Percentiles rank a stretch among this genome's conserved stretches.
Evolutionary conservation across 2,888 invertebrate species (phyloP).

Genomic region (Melieria omissa): DNA sequence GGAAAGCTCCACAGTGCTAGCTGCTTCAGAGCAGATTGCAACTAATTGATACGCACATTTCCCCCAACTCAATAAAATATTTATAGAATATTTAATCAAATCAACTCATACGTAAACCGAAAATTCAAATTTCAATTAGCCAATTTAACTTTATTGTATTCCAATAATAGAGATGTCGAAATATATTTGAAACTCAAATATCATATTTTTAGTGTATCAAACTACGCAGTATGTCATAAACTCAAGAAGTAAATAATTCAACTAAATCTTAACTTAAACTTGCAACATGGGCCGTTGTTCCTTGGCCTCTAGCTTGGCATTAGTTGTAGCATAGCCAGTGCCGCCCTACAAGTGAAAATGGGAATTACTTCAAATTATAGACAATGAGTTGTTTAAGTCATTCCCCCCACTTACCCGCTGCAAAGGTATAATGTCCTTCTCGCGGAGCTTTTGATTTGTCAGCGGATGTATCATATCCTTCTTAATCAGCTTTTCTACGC

Average conservation of each 20-base stretch:
- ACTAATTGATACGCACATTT: no score
- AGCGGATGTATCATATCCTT: slow-evolving; percentile 97
- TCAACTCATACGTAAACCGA: no score
- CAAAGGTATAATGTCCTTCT: slow-evolving; percentile 91
- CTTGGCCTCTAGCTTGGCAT: slow-evolving; percentile 84
- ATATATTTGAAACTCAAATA: no score
- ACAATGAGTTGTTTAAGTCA: neutral
- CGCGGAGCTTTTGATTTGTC: slow-evolving; percentile 83
- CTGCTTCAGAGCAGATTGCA: no score
- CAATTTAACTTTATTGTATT: neutral
- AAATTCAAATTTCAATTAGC: no score
- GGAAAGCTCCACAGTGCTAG: no score
- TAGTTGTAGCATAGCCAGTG: slow-evolving; percentile 92
- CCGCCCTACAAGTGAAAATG: slow-evolving; percentile 77
- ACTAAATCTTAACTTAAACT: slow-evolving; percentile 69
- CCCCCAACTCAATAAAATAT: no score
- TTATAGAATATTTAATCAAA: no score
- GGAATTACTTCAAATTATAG: neutral
- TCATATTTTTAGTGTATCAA: neutral
- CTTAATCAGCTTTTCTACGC: slow-evolving; percentile 94
- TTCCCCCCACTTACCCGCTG: slow-evolving; percentile 76
- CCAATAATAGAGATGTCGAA: neutral
- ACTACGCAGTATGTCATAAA: neutral
- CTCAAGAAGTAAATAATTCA: neutral
- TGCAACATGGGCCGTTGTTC: slow-evolving; percentile 86